These are phyloP conservation scores for Conus canariensis DNA, from an alignment of 2,888 invertebrate species.

Conservation along the genomic window DNA sequence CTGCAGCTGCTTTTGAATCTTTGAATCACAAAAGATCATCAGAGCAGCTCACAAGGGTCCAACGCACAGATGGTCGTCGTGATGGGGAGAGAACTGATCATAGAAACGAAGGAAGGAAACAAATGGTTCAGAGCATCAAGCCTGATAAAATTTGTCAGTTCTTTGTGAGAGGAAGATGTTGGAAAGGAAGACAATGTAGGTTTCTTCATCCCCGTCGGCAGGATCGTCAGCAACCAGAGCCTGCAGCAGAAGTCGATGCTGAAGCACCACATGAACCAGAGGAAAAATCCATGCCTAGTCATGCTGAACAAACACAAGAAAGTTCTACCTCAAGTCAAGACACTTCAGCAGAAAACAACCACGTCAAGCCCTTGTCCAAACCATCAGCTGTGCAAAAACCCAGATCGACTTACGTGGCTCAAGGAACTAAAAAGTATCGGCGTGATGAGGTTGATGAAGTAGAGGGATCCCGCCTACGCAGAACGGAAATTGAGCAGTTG, in stretches of 20 bases:
- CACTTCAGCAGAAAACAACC: background rate
- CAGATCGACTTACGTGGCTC: slow-evolving; percentile 17
- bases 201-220: slow-evolving; percentile 27
- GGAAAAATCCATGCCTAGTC: background rate
- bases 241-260: background rate
- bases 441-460: slow-evolving; percentile 50
- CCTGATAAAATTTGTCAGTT: slow-evolving; percentile 35
- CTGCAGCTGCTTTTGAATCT: background rate
- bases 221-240: background rate
- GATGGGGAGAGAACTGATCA: background rate
- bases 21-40: too few species aligned
- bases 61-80: background rate
- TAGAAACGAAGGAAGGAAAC: background rate
- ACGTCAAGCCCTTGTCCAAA: background rate
- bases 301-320: background rate
- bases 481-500: slow-evolving; percentile 68
- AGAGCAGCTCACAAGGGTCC: background rate
- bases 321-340: background rate
- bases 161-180: slow-evolving; percentile 26
- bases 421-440: slow-evolving; percentile 19
- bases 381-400: background rate
- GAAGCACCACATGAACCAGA: background rate
- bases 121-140: background rate
- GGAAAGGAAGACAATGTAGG: slow-evolving; percentile 26
- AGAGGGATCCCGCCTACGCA: slow-evolving; percentile 58